Evolutionary conservation across 1,140 invertebrate genomes (phyloP).

Genomic region (Gryon sp.): DNA sequence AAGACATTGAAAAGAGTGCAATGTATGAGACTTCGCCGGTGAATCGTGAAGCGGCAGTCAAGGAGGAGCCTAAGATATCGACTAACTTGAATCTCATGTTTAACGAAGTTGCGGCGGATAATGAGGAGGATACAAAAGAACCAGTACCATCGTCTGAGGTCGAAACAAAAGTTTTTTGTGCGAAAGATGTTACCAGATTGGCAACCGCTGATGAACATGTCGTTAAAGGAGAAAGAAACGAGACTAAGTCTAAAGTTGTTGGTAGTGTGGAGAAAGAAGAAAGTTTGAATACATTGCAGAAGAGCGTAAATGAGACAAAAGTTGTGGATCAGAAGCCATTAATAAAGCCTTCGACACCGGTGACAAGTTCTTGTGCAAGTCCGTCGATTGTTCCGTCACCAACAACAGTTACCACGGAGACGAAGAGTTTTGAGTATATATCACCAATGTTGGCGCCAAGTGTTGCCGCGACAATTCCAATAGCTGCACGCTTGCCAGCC

Average conservation of each 20-base stretch:
- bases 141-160: conserved; percentile 81
- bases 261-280: conserved; percentile 53
- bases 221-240: conserved; percentile 44
- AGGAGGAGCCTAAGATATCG: conserved; percentile 10
- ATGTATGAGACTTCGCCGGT: conserved; percentile 73
- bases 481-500: conserved; percentile 74
- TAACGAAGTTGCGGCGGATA: conserved; percentile 67
- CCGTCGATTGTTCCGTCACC: not conserved
- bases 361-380: not conserved
- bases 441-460: conserved; percentile 63
- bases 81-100: conserved; percentile 70
- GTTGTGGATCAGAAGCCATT: too few species aligned
- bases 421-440: conserved; percentile 67
- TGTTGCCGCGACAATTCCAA: conserved; percentile 70
- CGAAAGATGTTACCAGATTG: too few species aligned
- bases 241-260: too few species aligned
- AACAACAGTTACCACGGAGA: conserved; percentile 48
- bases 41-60: conserved; percentile 33
- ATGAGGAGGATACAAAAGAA: conserved; percentile 78
- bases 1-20: conserved; percentile 81
- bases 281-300: not conserved
- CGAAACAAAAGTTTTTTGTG: too few species aligned
- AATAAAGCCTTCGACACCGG: too few species aligned
- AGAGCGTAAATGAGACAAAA: not conserved
- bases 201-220: conserved; percentile 30